phyloP scores from a whole-genome alignment of 2,113 vertebrate genomes.

The Alethe castanea region DNA sequence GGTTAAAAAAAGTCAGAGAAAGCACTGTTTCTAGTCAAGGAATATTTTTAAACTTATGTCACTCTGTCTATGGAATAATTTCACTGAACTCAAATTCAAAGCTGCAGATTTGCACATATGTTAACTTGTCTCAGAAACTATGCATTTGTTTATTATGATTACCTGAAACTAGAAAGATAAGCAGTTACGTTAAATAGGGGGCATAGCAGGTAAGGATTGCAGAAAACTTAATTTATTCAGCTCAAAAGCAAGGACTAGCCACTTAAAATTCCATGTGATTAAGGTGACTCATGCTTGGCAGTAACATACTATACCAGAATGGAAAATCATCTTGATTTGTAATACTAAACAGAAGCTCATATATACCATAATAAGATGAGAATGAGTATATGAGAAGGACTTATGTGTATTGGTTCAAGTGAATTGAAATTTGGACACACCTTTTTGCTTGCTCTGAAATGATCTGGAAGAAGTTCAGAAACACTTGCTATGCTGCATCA shows the following conservation, averaged over 20 bases:
- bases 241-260: not conserved
- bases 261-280: not conserved
- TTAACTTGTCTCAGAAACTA: not conserved
- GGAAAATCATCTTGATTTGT: not conserved
- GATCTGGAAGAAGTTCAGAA: not conserved
- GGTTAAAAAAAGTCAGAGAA: not conserved
- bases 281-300: conserved; percentile 10
- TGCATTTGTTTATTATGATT: not conserved
- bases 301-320: not conserved
- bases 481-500: not conserved
- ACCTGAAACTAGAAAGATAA: not conserved
- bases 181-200: not conserved
- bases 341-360: not conserved
- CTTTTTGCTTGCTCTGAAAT: not conserved
- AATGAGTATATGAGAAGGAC: not conserved
- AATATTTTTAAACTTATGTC: not conserved
- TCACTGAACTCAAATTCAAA: not conserved
- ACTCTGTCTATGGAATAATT: not conserved
- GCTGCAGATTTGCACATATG: not conserved
- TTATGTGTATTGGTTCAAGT: not conserved
- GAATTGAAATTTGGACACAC: not conserved
- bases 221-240: not conserved
- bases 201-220: not conserved
- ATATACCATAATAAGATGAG: not conserved
- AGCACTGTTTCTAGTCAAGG: not conserved